Percentiles rank a stretch among this genome's conserved stretches.
Evolutionary conservation across 1,140 invertebrate genomes (phyloP).

Genomic region (Atopsyche davidsoni): DNA sequence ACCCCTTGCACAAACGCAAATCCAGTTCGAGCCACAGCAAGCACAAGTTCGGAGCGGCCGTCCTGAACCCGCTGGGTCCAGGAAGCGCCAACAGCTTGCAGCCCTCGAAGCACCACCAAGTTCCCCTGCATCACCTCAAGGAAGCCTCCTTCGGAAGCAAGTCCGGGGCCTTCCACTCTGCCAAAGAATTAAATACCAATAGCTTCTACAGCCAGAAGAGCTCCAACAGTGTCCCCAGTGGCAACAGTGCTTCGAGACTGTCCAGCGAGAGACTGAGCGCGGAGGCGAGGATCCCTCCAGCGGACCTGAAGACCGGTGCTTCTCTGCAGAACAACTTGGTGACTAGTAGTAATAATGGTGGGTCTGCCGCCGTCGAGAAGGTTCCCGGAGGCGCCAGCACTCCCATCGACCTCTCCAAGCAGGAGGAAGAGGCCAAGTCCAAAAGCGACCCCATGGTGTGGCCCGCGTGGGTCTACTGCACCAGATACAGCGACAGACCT

Average conservation of each 20-base stretch:
- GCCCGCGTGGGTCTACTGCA: constrained; percentile 98
- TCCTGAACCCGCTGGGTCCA: constrained; percentile 9
- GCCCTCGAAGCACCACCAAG: constrained; percentile 3
- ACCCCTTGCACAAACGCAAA: constrained; percentile 55
- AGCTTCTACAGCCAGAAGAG: constrained; percentile 19
- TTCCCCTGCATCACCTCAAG: constrained; percentile 22
- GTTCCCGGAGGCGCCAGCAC: constrained; percentile 29
- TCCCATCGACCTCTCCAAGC: constrained; percentile 29
- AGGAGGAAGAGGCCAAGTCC: constrained; percentile 37
- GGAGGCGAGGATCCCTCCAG: constrained; percentile 7
- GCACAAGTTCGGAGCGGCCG: constrained; percentile 23
- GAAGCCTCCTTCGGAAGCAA: constrained; percentile 18
- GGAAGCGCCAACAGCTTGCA: background rate
- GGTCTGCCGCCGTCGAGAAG: constrained; percentile 35
- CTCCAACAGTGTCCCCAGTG: background rate
- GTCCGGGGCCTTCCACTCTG: constrained; percentile 16
- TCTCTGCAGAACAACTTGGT: constrained; percentile 27
- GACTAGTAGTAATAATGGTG: constrained; percentile 20
- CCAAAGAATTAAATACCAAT: constrained; percentile 23
- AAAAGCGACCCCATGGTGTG: constrained; percentile 54
- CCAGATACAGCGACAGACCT: constrained; percentile 91
- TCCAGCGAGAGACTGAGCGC: constrained; percentile 13
- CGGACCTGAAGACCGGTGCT: constrained; percentile 17
- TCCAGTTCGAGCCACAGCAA: constrained; percentile 17
- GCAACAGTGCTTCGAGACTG: constrained; percentile 8